Evolutionary conservation across 2,113 vertebrate genomes (phyloP), one percentile per base, ranked within the genome.

Genomic region (Prunella himalayana): DNA sequence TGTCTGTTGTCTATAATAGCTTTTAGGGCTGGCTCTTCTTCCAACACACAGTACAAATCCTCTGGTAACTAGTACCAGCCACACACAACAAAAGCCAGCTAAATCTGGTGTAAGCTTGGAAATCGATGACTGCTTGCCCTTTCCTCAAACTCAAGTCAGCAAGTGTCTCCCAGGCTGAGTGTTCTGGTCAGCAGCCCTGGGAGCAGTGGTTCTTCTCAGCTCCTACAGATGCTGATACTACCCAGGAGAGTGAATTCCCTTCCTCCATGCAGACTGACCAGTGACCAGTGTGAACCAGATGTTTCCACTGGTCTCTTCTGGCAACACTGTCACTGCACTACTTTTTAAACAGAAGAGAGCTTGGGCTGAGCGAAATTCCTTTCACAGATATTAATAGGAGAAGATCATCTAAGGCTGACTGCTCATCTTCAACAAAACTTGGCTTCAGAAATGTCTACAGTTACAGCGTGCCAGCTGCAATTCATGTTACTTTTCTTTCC

Each of bases 1-100:
- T 94, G 78, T 86, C 91, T 97, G 93, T 91, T 95, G 89, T 91
- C 93, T 76, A 2, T 90, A 92, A 95, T 25, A 91, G 82, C 85
- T 96, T 95, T 92, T 94, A 92, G 75, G 82, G 82, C 87, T 95
- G 92, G 84, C 85, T 95, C 84, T 87, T 94, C 84, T 95, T 95
- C 95, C 92, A 95, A 31, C 76, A 81, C 90, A 77, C 82, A 86
- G 94, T 93, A 95, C 96, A 94, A 96, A 96, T 94, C 95, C 88
- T 91, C 83, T 87, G 77, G 89, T 96, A 96, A 97, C 88, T 94
- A 64, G 77, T 92, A 96, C 92, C 95, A 96, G 95, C 77, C 70
- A 86, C 92, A 77, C 61, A 39, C 65, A 94, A 89, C 89, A 96
- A 91, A 92, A 97, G 89, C 81, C 83, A 68, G 91, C 65, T 86